Conservation (phyloP, 2,797 vertebrate species). For the Pithecia hirsuta region DNA sequence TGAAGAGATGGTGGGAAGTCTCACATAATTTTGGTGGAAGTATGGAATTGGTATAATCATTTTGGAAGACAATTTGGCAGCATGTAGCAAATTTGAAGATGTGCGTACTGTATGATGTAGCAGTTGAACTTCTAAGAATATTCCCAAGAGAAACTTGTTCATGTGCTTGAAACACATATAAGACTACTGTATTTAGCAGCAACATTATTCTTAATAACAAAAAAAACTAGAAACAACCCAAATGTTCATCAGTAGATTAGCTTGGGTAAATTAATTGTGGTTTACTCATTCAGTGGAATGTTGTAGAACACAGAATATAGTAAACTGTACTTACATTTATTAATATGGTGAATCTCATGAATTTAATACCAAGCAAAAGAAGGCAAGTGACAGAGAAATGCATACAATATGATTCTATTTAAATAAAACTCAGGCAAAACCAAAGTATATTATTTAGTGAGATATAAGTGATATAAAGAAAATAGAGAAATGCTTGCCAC, state of each 20-base stretch:
- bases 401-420: not conserved
- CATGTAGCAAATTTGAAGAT: not conserved
- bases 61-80: constrained; percentile 16
- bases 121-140: not conserved
- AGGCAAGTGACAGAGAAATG: constrained; percentile 16
- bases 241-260: not conserved
- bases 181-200: not conserved
- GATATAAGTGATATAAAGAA: not conserved
- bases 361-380: not conserved
- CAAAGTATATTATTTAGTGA: constrained; percentile 10
- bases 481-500: not conserved
- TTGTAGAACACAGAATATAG: constrained; percentile 35
- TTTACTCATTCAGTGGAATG: not conserved
- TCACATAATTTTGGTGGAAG: not conserved
- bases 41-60: not conserved
- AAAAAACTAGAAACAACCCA: not conserved
- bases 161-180: not conserved
- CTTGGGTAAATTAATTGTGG: not conserved
- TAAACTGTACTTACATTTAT: not conserved
- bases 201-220: not conserved
- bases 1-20: not conserved
- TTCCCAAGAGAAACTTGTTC: constrained; percentile 10
- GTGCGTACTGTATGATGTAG: not conserved
- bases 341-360: not conserved
- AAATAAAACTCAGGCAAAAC: constrained; percentile 9